phyloP scores from a whole-genome alignment of 53 echinoderm and acorn worm genomes.

The Pentamera pediparva region DNA sequence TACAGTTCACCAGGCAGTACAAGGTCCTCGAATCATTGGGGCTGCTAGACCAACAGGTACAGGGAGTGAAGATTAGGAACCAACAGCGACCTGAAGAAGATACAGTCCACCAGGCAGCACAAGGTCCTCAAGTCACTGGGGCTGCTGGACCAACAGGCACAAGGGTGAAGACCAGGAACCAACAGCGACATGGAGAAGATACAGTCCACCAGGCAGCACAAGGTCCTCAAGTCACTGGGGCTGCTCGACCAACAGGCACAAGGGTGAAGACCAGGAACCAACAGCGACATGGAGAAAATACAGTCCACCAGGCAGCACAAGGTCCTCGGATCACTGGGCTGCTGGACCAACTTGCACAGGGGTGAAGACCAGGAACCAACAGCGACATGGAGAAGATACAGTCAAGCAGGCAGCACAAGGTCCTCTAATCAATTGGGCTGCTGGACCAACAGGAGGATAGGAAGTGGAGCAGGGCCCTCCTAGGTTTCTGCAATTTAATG shows the following conservation, averaged over 20 bases:
- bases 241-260: slow-evolving; percentile 47
- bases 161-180: background rate
- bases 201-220: slow-evolving; percentile 83
- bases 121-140: slow-evolving; percentile 89
- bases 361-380: slow-evolving; percentile 4
- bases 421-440: slow-evolving; percentile 73
- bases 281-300: slow-evolving; percentile 58
- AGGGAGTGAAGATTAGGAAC: background rate
- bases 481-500: too few species aligned
- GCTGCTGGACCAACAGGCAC: slow-evolving; percentile 47
- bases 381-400: slow-evolving; percentile 66
- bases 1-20: slow-evolving; percentile 68
- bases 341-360: slow-evolving; percentile 30
- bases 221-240: slow-evolving; percentile 85
- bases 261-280: slow-evolving; percentile 15
- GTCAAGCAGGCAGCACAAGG: slow-evolving; percentile 82
- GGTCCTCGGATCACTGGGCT: slow-evolving; percentile 72
- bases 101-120: slow-evolving; percentile 84
- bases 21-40: slow-evolving; percentile 78
- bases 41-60: slow-evolving; percentile 38
- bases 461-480: too few species aligned
- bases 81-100: slow-evolving; percentile 65
- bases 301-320: slow-evolving; percentile 82
- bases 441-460: slow-evolving; percentile 36
- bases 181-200: slow-evolving; percentile 68